Base-by-base conservation (phyloP, 2,797 vertebrate genomes). In the Tangara arthus region DNA sequence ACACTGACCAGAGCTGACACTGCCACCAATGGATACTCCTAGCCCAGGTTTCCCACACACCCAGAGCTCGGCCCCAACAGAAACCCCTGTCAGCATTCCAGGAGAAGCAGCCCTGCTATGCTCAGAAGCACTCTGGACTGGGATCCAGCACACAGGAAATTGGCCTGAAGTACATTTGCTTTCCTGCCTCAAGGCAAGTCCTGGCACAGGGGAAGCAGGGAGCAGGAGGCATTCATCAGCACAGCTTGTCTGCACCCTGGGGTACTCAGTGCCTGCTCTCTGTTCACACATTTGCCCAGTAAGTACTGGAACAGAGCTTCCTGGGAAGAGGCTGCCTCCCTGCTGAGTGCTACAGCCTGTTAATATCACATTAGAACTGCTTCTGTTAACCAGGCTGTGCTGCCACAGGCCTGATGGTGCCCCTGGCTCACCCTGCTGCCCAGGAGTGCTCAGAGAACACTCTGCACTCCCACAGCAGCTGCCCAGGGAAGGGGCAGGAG, bases 11-110 rank as follows among this genome's bases (percentile, higher is more conserved):
- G 12, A 65, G 44, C 37, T 71, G 42, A 4, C 47, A 7, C n/a
- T 42, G 2, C 37, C 70, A 72, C 42, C 73, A 26, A 0, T 6
- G 27, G 50, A 44, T 17, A 3, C 27, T 83, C 20, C 66, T 15
- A 4, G 5, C 35, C 34, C 12, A 22, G 14, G 34, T 22, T 73
- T 57, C 23, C 23, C 24, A 6, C 0, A 1, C 13, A 30, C 46
- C 30, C 15, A 42, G 35, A 61, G 22, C 3, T 22, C 4, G 23
- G 52, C 50, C 68, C 2, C 3, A 56, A n/a, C 21, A 66, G 52
- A 2, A 21, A 34, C 15, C 21, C 57, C 34, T 26, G 19, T 10
- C n/a, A 21, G 53, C 61, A 89, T 49, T 28, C 24, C 47, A 84
- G 56, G 17, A 88, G 14, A 37, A 76, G 49, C 3, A 1, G 55